Evolutionary conservation across 2,113 vertebrate species (phyloP).

Genomic region (Poicephalus meyeri): DNA sequence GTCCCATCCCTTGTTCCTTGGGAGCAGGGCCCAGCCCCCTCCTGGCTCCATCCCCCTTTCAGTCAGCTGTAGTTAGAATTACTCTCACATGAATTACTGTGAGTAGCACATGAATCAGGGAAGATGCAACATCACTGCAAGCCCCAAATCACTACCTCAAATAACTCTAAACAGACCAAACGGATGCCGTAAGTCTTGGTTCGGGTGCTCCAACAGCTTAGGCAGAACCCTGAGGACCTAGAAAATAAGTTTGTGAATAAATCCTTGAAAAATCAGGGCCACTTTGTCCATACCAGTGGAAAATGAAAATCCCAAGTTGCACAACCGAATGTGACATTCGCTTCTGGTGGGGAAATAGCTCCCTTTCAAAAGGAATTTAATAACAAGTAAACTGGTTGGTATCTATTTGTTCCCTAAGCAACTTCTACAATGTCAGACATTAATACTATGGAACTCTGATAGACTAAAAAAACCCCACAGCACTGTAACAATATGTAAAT

Average conservation of each 20-base stretch:
- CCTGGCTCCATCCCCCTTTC: neutral
- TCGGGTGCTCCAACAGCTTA: neutral
- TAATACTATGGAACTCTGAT: neutral
- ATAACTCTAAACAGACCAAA: neutral
- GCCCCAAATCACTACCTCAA: neutral
- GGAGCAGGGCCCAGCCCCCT: neutral
- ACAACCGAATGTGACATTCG: neutral
- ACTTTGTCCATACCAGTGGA: neutral
- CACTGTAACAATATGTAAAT: neutral
- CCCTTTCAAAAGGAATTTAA: slow-evolving; percentile 34
- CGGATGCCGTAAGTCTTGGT: neutral
- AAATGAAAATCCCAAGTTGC: slow-evolving; percentile 3
- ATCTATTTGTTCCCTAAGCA: neutral
- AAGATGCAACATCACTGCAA: neutral
- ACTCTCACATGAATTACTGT: neutral
- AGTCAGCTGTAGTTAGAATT: neutral
- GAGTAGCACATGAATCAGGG: neutral
- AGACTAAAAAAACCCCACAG: neutral
- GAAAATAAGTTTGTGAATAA: neutral
- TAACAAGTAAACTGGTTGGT: slow-evolving; percentile 19
- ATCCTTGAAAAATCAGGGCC: neutral
- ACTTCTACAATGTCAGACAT: neutral
- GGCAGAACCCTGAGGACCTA: neutral
- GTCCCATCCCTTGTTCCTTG: neutral
- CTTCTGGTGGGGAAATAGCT: slow-evolving; percentile 41